Evolutionary conservation across 2,797 vertebrate species (phyloP).

Genomic region (Lacerta viridis): DNA sequence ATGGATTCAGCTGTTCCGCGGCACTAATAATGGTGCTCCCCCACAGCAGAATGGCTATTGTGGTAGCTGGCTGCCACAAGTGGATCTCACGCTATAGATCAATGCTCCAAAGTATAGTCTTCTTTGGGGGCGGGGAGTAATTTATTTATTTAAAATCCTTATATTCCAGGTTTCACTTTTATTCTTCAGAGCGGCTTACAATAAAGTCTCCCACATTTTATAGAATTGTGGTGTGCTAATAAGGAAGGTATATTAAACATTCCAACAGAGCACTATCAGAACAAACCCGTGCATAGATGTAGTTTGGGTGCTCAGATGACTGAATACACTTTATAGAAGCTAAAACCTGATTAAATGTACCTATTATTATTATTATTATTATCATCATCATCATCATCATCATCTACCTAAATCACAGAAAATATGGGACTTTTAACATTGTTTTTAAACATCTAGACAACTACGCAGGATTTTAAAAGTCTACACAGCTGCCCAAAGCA

Average conservation of each 20-base stretch:
- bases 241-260: not conserved
- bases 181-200: not conserved
- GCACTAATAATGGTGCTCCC: too few species aligned
- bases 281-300: not conserved
- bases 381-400: not conserved
- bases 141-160: not conserved
- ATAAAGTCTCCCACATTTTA: not conserved
- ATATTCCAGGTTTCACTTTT: slow-evolving; percentile 2
- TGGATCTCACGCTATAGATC: too few species aligned
- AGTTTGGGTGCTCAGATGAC: not conserved
- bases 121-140: not conserved
- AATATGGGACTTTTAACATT: not conserved
- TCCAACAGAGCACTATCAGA: not conserved
- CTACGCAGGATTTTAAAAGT: not conserved
- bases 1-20: too few species aligned
- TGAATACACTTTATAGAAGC: not conserved
- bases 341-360: not conserved
- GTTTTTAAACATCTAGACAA: not conserved
- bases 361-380: too few species aligned
- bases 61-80: too few species aligned
- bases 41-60: too few species aligned
- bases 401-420: not conserved
- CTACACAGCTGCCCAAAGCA: not conserved
- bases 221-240: not conserved
- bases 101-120: not conserved